Conservation (phyloP, 1,140 invertebrate genomes). For the Bathynomus jamesi region DNA sequence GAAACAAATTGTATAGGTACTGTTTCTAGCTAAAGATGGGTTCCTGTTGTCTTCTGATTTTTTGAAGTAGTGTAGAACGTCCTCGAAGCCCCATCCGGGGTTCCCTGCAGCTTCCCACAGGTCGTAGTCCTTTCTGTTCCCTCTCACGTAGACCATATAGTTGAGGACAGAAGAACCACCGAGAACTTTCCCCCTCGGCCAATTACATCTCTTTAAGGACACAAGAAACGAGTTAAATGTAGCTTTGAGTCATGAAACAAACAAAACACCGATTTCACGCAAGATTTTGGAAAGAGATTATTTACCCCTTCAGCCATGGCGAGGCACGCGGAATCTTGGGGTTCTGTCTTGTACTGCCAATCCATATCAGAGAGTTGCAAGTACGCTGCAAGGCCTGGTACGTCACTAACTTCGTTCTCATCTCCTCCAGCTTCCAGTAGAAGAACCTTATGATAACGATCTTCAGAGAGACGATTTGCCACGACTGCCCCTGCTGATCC, state of each 20-base stretch:
- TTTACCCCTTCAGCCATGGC: constrained; percentile 50
- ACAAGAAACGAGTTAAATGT: too few relatives aligned
- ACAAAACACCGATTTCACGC: too few relatives aligned
- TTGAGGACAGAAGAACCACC: constrained; percentile 75
- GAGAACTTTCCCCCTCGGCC: constrained; percentile 22
- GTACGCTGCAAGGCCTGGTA: constrained; percentile 76
- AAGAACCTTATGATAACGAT: constrained; percentile 51
- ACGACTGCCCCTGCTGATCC: constrained; percentile 93
- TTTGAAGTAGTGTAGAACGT: constrained; percentile 81
- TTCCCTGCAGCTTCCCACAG: constrained; percentile 84
- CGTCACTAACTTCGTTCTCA: constrained; percentile 81
- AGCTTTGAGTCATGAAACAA: too few relatives aligned
- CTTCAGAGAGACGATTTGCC: constrained; percentile 79
- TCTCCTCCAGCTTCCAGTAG: constrained; percentile 83
- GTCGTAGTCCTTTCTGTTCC: constrained; percentile 88
- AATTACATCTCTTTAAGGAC: background rate
- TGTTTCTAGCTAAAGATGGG: background rate
- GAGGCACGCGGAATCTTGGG: constrained; percentile 69
- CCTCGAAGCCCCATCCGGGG: constrained; percentile 80
- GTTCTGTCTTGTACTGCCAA: constrained; percentile 87
- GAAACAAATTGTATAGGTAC: background rate
- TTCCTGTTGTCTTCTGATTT: constrained; percentile 39
- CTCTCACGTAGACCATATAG: constrained; percentile 93
- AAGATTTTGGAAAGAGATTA: too few relatives aligned
- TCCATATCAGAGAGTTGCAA: constrained; percentile 78